Evolutionary conservation across 1,140 invertebrate genomes (phyloP).

Genomic region (Papilio dardanus): DNA sequence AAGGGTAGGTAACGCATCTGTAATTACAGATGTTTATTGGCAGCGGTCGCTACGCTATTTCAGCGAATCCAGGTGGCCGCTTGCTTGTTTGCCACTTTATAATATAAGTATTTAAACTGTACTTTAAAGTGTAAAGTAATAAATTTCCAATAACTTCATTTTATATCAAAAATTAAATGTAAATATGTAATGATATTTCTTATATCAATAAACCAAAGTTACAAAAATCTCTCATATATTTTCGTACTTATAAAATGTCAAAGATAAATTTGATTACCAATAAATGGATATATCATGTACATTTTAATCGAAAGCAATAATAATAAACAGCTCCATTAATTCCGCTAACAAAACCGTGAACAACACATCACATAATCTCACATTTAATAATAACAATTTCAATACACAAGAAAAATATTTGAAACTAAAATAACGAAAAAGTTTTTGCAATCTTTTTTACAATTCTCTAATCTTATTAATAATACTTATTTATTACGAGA

Average conservation of each 20-base stretch:
- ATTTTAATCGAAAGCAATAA: neutral
- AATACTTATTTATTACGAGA: neutral
- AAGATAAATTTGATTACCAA: slow-evolving; percentile 10
- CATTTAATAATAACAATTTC: neutral
- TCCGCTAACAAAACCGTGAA: neutral
- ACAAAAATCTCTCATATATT: neutral
- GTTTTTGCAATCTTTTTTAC: neutral
- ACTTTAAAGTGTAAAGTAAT: no score
- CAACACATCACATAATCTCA: neutral
- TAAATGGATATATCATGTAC: slow-evolving; percentile 12
- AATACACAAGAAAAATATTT: neutral
- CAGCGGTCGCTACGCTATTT: no score
- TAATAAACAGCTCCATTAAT: slow-evolving; percentile 2
- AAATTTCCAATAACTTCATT: no score
- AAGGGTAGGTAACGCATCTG: no score
- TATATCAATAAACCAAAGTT: neutral
- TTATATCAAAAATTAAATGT: no score
- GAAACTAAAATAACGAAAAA: neutral
- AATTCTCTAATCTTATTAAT: neutral
- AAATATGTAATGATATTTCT: no score
- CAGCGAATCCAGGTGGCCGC: no score
- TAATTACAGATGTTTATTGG: no score
- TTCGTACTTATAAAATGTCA: neutral
- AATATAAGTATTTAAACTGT: no score
- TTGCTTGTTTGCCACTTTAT: no score